Evolutionary conservation across 23 tunicate species (phyloP).

Genomic region (Phallusia fumigata): DNA sequence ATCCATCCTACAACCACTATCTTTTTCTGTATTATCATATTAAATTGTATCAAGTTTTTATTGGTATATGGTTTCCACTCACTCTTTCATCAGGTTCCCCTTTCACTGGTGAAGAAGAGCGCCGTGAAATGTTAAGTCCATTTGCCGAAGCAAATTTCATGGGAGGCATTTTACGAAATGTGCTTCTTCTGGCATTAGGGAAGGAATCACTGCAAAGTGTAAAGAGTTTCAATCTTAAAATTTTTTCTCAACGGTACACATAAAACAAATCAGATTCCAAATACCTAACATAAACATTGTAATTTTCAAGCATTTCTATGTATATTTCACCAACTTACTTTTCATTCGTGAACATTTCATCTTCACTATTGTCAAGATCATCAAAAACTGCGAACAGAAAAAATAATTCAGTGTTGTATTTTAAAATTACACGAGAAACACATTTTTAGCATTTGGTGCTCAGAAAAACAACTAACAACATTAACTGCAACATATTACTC

Average conservation of each 20-base stretch:
- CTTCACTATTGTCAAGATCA: background rate
- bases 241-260: no score
- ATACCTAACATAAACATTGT: no score
- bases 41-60: no score
- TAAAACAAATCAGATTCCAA: no score
- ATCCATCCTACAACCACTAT: no score
- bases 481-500: background rate
- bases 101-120: conserved; percentile 45
- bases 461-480: background rate
- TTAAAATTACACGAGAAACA: no score
- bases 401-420: background rate
- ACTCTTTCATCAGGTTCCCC: conserved; percentile 91
- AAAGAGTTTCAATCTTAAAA: background rate
- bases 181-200: conserved; percentile 64
- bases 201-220: conserved; percentile 41
- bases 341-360: background rate
- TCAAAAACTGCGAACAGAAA: background rate
- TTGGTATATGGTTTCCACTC: conserved; percentile 19
- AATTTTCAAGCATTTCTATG: no score
- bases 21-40: no score
- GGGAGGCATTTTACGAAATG: conserved; percentile 56
- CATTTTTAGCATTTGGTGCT: no score
- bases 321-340: background rate
- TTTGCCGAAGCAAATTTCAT: conserved; percentile 63
- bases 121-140: conserved; percentile 17